Evolutionary conservation across 64 coral and sea anemone genomes (phyloP), one percentile per base, ranked within the genome.

Genomic region (Platygyra sinensis): DNA sequence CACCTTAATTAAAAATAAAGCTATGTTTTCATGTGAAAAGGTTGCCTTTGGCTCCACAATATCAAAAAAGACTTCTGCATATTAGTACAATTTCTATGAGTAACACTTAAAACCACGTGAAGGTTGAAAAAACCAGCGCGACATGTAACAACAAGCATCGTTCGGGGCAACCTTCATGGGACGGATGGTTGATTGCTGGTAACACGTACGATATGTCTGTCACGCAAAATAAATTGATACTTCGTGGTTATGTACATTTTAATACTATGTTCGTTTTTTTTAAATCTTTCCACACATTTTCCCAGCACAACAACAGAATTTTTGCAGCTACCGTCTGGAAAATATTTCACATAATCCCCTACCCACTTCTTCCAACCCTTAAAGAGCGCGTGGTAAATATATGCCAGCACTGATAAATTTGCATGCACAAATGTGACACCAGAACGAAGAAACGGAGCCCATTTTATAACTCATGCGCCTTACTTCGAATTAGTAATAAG

Each of bases 101-200:
- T 1, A 15, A 30, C 7, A 75, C 1, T 75, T 0, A 75, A 7
- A 7, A 30, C 73, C 10, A 75, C 28, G 33, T 36, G 3, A 36
- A 36, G 33, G 33, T 36, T 36, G 33, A 36, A 36, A 36, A 36
- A 1, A 1, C 33, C 33, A 36, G 33, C 3, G 33, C 33, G 33
- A 36, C 33, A 36, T 36, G 33, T 36, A 36, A 36, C 33, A 36
- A 36, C 33, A 36, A 36, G 33, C 33, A 36, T 19, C 3, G 20
- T 72, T 10, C 19, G 32, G 73, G 73, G 73, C 20, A 25, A 72
- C 67, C 67, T 19, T 36, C 73, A 75, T 75, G 29, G 31, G 6
- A 75, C 6, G 28, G 73, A 75, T 75, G 73, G 73, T 75, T 75
- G 32, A 75, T 38, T 75, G 28, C 59, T 61, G 18, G 59, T 61